Evolutionary conservation across 2,888 invertebrate species (phyloP), one percentile per base, ranked within the genome.

Genomic region (Tipula confusa): DNA sequence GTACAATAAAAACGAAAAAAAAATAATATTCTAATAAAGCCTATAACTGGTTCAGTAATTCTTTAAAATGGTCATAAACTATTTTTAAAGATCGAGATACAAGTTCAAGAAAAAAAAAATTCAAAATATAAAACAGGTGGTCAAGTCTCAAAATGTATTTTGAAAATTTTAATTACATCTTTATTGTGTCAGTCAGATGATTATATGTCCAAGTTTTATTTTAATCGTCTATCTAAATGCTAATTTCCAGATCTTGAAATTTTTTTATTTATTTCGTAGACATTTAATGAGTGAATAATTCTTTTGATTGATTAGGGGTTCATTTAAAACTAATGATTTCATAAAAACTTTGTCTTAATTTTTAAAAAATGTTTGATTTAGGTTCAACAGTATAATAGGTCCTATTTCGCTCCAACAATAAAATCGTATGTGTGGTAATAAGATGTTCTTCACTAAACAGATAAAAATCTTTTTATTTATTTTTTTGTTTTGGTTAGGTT

Each of bases 271-370:
- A 64, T 64, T 64, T 64, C 64, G 64, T 64, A 64, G 64, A 64
- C 64, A 64, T 64, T 64, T 64, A 64, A 64, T 64, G 64, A 64
- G 64, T 64, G 64, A 64, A 64, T 64, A 64, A 64, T 64, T 64
- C 9, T 64, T 64, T 64, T 80, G 80, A 80, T 80, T 80, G 80
- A 80, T 80, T 80, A 80, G 80, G 80, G 80, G 29, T 29, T 29
- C 80, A 29, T 29, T 80, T 29, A 31, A 31, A 80, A 80, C 80
- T 80, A 80, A 80, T 80, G 80, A 80, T 80, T 29, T 80, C 80
- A 80, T 29, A 31, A 80, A 80, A 31, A 29, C 15, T 29, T 80
- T 29, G 31, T 80, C 31, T 31, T 79, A 79, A 11, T 28, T 79
- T 15, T 48, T n/a, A 9, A 29, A 28, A n/a, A 28, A 7, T 28